Evolutionary conservation across 2,113 vertebrate genomes (phyloP).

Genomic region (Reinhardtius hippoglossoides): DNA sequence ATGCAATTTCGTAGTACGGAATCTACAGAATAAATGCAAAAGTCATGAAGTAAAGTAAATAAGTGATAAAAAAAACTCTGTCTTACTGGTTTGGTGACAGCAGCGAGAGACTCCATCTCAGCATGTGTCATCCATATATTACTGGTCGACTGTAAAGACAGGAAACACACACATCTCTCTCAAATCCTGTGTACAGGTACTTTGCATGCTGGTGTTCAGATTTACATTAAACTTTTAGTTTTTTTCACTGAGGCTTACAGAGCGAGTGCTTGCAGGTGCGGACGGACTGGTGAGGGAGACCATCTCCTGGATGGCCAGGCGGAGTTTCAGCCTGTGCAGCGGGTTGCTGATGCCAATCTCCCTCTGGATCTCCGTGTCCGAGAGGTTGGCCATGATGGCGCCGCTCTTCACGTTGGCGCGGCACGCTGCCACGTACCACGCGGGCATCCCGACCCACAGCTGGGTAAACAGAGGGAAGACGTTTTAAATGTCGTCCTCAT

Average conservation of each 20-base stretch:
- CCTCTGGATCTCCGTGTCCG: slow-evolving; percentile 94
- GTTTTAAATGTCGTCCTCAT: background rate
- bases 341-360: slow-evolving; percentile 97
- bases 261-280: slow-evolving; percentile 91
- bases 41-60: background rate
- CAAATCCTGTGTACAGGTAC: background rate
- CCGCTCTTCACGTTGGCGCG: slow-evolving; percentile 95
- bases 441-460: slow-evolving; percentile 97
- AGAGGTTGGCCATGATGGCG: slow-evolving; percentile 94
- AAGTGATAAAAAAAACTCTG: slow-evolving; percentile 15
- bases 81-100: slow-evolving; percentile 92
- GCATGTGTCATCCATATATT: slow-evolving; percentile 97
- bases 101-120: slow-evolving; percentile 93
- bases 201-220: background rate
- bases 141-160: slow-evolving; percentile 87
- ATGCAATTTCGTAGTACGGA: background rate
- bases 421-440: slow-evolving; percentile 94
- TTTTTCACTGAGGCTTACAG: slow-evolving; percentile 77
- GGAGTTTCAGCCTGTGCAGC: slow-evolving; percentile 92
- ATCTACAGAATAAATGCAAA: background rate
- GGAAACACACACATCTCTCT: slow-evolving; percentile 16
- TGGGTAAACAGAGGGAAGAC: slow-evolving; percentile 60
- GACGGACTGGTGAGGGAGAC: slow-evolving; percentile 94
- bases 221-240: background rate
- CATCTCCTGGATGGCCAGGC: slow-evolving; percentile 96